Base-by-base conservation (phyloP, 2,888 invertebrate species). In the Eupithecia tripunctaria region DNA sequence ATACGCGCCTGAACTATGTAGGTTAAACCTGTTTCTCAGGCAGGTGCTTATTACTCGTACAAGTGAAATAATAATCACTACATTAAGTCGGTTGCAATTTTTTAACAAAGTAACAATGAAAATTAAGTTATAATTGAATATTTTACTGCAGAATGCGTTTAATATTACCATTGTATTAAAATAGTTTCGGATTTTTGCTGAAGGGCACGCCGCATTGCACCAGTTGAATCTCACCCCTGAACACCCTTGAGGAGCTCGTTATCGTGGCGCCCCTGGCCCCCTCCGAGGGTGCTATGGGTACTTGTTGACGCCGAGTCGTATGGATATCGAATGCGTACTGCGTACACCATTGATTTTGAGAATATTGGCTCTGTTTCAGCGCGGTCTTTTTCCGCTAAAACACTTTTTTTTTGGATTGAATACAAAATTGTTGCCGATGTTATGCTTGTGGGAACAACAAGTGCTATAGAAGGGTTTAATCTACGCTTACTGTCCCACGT, bases 191-290 rank as follows among this genome's bases (percentile, higher is more conserved):
- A 12, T 64, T 64, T 64, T 36, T 18, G 18, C 21, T 21, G 80
- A 85, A 85, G 89, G 88, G 87, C 85, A 87, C 91, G 89, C 91
- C 93, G 94, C 94, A 94, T 92, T 94, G 94, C 93, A 94, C 93
- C 93, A 94, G 94, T 94, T 94, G 94, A 94, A 93, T 93, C 91
- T 91, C 91, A 85, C 89, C 92, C 90, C 88, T 79, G 81, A 74
- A 63, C 79, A 71, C 79, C 79, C 74, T 74, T 69, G 74, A 77
- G 76, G 78, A 76, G 77, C 78, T 38, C 59, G 47, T 62, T 29
- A 73, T 75, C 74, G 74, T 78, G 81, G 79, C 67, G 29, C 73
- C 81, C 78, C 78, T 79, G 77, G 81, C 76, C 73, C 76, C 75
- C 64, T 70, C 62, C 74, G 75, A 51, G 77, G 79, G 73, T 76